A percentile compares a stretch with the other conserved stretches of the same genome.
These are phyloP conservation scores for Thinocorus orbignyianus DNA, from an alignment of 2,113 vertebrate species.

Conservation along the genomic window DNA sequence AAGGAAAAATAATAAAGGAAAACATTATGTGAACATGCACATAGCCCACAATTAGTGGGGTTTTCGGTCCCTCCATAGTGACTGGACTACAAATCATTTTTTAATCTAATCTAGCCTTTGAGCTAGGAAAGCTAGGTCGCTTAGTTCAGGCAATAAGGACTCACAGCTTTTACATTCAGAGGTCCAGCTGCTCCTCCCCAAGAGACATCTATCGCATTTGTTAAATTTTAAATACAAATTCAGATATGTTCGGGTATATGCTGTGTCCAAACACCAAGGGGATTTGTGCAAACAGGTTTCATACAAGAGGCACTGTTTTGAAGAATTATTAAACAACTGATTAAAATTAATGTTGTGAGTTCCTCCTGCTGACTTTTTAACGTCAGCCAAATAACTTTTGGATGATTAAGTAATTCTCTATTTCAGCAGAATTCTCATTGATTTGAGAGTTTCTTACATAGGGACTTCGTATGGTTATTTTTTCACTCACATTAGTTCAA, in stretches of 20 bases:
- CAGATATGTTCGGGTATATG: neutral
- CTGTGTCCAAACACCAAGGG: neutral
- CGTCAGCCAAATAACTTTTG: neutral
- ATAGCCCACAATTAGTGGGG: neutral
- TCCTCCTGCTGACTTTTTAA: slow-evolving; percentile 23
- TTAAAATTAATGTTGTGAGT: slow-evolving; percentile 16
- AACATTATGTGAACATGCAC: neutral
- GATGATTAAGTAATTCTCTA: neutral
- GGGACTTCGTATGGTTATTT: neutral
- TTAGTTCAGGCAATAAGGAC: neutral
- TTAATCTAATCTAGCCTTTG: slow-evolving; percentile 19
- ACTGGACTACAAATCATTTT: neutral
- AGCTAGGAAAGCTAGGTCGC: neutral
- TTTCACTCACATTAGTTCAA: neutral
- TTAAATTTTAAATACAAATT: slow-evolving; percentile 16
- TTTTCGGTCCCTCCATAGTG: neutral
- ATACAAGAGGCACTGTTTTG: neutral
- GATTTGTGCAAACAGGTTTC: slow-evolving; percentile 17
- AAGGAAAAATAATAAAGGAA: neutral
- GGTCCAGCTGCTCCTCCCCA: neutral
- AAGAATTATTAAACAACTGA: slow-evolving; percentile 21
- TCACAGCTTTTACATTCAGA: neutral
- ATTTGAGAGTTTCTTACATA: neutral
- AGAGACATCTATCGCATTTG: neutral
- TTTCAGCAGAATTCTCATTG: neutral